Base-by-base conservation (phyloP, 2,888 invertebrate genomes). In the Merodon equestris region DNA sequence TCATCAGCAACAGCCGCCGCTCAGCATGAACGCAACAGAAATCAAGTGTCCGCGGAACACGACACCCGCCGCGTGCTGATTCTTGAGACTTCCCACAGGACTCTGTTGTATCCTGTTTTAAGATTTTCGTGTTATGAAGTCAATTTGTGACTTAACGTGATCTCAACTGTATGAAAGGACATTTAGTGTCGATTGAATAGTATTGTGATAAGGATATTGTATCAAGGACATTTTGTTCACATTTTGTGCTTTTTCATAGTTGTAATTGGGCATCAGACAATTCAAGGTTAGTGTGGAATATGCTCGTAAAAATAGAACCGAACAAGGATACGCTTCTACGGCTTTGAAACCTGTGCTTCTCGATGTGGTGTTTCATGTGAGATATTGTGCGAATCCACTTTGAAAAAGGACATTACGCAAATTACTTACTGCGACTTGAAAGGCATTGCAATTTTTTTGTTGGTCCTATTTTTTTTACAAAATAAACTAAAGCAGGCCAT, bases 21-120 rank as follows among this genome's bases (percentile, higher is more conserved):
- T 27, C 27, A 7, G 27, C 27, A 7, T 2, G 27, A 7, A 47
- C 50, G 50, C 58, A 70, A 42, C 77, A 81, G 81, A 81, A 81
- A 81, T 81, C 81, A 81, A 81, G 81, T 81, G 81, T 70, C 81
- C 75, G 44, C 75, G 74, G 61, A 75, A 71, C 81, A 61, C 61
- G 54, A 75, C 81, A 70, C 70, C 70, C 27, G 7, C 2, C 27
- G 27, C 81, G 74, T 70, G 70, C 75, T 81, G 71, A 18, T 75
- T 75, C 71, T 75, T 51, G 61, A 66, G 54, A 73, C 53, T 38
- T 60, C 27, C 27, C 14, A 51, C 7, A 66, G 13, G 38, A 27
- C 3, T 27, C 27, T 27, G 27, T 27, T 27, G 27, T 4, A 27
- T 4, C 3, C 7, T 27, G 7, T 7, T 27, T 27, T 4, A 7